These are phyloP conservation scores for Epinephelus fuscoguttatus DNA, from an alignment of 2,113 vertebrate species.

Conservation along the genomic window DNA sequence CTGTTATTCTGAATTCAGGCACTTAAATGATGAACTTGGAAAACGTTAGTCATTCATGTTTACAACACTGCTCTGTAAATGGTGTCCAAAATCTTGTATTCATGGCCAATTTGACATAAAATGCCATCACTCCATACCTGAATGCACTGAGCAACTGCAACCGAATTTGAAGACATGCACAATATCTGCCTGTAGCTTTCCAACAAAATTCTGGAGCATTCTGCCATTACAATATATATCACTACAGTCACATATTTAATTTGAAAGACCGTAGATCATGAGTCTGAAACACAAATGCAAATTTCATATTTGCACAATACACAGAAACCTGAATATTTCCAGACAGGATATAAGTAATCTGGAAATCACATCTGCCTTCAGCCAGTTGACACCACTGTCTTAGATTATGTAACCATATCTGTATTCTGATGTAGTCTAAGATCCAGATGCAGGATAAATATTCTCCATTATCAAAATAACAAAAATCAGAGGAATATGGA, in stretches of 20 bases:
- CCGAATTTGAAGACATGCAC: background rate
- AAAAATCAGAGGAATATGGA: slow-evolving; percentile 2
- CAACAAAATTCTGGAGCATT: background rate
- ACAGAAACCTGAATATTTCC: background rate
- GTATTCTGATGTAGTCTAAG: background rate
- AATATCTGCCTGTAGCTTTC: background rate
- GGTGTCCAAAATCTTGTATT: too few species aligned
- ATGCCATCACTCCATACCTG: background rate
- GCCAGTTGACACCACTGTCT: background rate
- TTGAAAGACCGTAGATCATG: background rate
- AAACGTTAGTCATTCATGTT: background rate
- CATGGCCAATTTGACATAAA: background rate
- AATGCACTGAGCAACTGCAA: background rate
- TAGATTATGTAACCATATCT: background rate
- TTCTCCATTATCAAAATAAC: background rate
- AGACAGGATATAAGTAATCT: background rate
- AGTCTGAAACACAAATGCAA: background rate
- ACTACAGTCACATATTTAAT: background rate
- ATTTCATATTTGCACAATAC: background rate
- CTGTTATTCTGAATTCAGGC: background rate
- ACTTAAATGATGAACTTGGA: background rate
- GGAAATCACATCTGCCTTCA: background rate
- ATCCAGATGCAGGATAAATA: background rate
- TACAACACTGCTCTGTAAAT: background rate
- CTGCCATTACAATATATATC: background rate